These are phyloP conservation scores for Ephestia elutella DNA, from an alignment of 1,140 invertebrate genomes.

Conservation along the genomic window DNA sequence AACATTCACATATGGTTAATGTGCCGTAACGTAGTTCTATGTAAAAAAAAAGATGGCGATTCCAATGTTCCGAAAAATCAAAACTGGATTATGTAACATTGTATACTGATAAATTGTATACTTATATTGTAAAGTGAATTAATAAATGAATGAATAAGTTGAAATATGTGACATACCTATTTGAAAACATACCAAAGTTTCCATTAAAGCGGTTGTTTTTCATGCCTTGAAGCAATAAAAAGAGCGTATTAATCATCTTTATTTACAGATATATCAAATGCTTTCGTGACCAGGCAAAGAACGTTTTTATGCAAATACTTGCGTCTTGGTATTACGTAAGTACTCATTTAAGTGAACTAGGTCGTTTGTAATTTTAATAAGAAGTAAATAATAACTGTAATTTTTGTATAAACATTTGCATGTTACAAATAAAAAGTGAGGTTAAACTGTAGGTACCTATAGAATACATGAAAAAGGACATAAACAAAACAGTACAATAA, in stretches of 20 bases:
- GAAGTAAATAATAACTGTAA: neutral
- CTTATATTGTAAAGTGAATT: too few species aligned
- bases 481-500: too few species aligned
- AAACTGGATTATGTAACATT: too few species aligned
- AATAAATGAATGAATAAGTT: too few species aligned
- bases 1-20: too few species aligned
- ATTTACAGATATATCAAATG: conserved; percentile 12
- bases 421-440: too few species aligned
- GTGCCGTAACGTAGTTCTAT: too few species aligned
- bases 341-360: conserved; percentile 11
- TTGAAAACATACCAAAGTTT: neutral
- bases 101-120: too few species aligned
- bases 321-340: neutral
- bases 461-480: too few species aligned
- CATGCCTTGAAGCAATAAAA: conserved; percentile 11
- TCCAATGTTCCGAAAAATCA: too few species aligned
- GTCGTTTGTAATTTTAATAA: conserved; percentile 15
- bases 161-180: neutral
- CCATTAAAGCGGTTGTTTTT: neutral
- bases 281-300: conserved; percentile 10
- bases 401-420: neutral
- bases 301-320: conserved; percentile 6
- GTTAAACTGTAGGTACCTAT: too few species aligned
- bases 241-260: conserved; percentile 14
- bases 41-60: too few species aligned